Evolutionary conservation across 2,888 invertebrate genomes (phyloP).

Genomic region (Lepidochrysops patricia): DNA sequence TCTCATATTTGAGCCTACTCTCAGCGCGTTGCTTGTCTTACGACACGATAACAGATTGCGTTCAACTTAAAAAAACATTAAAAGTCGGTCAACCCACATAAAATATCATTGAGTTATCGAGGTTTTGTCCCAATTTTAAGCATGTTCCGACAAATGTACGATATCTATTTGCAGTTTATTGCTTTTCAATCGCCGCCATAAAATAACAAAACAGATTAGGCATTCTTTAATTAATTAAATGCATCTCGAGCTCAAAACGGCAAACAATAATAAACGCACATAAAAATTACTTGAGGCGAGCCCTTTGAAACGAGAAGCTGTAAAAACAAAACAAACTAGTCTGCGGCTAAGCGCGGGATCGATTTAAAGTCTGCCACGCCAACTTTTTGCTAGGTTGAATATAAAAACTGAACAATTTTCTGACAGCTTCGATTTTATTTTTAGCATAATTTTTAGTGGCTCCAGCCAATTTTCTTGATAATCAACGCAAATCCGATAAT

Average conservation of each 20-base stretch:
- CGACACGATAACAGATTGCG: neutral
- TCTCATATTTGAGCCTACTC: no score
- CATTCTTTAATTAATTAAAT: conserved; percentile 6
- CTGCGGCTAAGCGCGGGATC: conserved; percentile 27
- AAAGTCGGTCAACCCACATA: neutral
- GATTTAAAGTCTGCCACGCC: conserved; percentile 22
- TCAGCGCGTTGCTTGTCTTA: no score
- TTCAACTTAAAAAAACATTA: neutral
- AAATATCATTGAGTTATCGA: neutral
- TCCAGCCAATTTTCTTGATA: no score
- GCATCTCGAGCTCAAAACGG: conserved; percentile 12
- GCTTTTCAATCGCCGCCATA: neutral
- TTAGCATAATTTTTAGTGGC: neutral
- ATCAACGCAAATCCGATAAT: no score
- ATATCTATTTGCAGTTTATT: neutral
- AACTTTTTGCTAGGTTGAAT: conserved; percentile 19
- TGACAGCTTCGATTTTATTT: neutral
- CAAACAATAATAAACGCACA: conserved; percentile 12
- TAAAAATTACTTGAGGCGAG: conserved; percentile 20
- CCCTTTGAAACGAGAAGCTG: conserved; percentile 22
- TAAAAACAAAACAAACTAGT: conserved; percentile 25
- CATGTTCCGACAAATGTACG: neutral
- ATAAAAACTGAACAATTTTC: conserved; percentile 19
- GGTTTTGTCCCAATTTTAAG: neutral
- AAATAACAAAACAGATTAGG: neutral